Evolutionary conservation across 2,888 invertebrate genomes (phyloP).

Genomic region (Phaedon cochleariae): DNA sequence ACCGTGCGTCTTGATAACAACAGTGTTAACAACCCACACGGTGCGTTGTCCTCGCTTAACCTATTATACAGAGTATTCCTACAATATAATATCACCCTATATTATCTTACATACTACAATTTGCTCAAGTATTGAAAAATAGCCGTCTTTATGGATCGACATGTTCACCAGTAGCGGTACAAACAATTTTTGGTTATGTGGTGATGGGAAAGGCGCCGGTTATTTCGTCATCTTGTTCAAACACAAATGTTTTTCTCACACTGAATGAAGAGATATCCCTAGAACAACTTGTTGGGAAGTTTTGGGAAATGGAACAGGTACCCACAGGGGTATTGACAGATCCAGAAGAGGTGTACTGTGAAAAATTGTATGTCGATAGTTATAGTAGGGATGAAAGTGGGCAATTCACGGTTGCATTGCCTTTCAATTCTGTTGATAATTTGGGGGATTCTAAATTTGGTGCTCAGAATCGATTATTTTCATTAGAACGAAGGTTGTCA

Average conservation of each 20-base stretch:
- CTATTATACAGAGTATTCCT: no score
- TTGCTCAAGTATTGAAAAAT: no score
- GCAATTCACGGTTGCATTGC: conserved; percentile 5
- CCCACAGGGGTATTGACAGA: neutral
- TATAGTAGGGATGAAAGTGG: neutral
- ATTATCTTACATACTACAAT: no score
- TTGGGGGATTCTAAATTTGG: conserved; percentile 12
- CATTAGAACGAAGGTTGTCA: conserved; percentile 9
- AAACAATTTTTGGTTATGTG: neutral
- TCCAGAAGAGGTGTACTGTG: conserved; percentile 11
- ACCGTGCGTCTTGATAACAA: no score
- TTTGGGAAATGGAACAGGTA: conserved; percentile 14
- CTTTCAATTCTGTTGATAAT: conserved; percentile 7
- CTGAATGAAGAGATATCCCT: neutral
- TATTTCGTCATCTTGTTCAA: no score
- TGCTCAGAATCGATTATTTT: conserved; percentile 1
- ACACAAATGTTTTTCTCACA: neutral
- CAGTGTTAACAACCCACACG: no score
- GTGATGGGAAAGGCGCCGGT: neutral
- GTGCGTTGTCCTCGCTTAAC: no score
- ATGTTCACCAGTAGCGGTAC: neutral
- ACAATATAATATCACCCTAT: no score
- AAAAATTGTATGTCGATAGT: neutral
- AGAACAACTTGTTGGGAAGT: neutral
- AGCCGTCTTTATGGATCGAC: neutral